These are phyloP conservation scores for Ophion ellenae DNA, from an alignment of 2,888 invertebrate species.

Conservation along the genomic window DNA sequence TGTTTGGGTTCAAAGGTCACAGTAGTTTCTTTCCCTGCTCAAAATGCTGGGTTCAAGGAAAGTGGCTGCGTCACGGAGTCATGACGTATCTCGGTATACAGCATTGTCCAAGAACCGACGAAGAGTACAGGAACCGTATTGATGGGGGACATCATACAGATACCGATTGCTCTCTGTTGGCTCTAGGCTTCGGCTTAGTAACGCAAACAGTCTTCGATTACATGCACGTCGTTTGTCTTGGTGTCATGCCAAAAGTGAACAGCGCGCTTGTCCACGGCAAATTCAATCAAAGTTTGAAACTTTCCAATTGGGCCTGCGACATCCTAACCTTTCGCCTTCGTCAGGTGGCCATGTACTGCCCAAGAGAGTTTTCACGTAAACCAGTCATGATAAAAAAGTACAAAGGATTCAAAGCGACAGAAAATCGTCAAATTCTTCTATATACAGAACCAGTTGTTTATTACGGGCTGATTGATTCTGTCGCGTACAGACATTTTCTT, in stretches of 20 bases:
- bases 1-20: slow-evolving; percentile 50
- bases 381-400: not conserved
- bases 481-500: slow-evolving; percentile 42
- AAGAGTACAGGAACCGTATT: slow-evolving; percentile 23
- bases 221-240: slow-evolving; percentile 46
- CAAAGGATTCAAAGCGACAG: slow-evolving; percentile 68
- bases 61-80: slow-evolving; percentile 18
- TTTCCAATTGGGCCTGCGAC: not conserved
- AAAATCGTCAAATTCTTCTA: slow-evolving; percentile 68
- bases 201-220: not conserved
- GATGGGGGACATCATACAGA: slow-evolving; percentile 32
- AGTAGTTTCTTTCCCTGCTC: slow-evolving; percentile 29
- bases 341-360: slow-evolving; percentile 11
- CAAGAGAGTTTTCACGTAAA: slow-evolving; percentile 42
- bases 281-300: not conserved
- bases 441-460: slow-evolving; percentile 69
- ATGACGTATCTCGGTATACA: slow-evolving; percentile 26
- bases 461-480: slow-evolving; percentile 41
- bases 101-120: slow-evolving; percentile 35
- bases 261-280: slow-evolving; percentile 7
- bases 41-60: too few relatives aligned
- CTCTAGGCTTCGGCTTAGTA: slow-evolving; percentile 10
- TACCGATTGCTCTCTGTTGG: slow-evolving; percentile 1
- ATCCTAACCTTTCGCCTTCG: not conserved
- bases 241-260: slow-evolving; percentile 29